These are phyloP conservation scores for Typhlomys cinereus DNA, from an alignment of 2,113 vertebrate species.

Conservation along the genomic window DNA sequence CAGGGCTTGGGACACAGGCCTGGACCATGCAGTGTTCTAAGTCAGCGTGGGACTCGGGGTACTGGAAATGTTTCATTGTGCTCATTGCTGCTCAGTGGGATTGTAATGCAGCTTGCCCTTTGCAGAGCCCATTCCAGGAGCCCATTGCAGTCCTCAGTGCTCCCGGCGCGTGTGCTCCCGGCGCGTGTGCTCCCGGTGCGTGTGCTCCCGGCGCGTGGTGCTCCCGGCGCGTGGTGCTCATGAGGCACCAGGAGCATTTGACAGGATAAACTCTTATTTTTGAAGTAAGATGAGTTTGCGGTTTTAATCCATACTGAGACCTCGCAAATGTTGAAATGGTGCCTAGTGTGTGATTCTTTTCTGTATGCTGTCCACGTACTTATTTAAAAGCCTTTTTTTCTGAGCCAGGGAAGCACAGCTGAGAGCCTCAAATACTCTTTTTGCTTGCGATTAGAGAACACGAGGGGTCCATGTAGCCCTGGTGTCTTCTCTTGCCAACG, in stretches of 20 bases:
- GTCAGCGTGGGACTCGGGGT: too few species aligned
- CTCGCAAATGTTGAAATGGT: neutral
- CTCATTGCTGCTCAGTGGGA: too few species aligned
- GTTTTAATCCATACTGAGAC: neutral
- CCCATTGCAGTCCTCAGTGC: neutral
- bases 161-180: too few species aligned
- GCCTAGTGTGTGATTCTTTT: neutral
- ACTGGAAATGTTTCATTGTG: too few species aligned
- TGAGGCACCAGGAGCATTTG: neutral
- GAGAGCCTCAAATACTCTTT: accelerated
- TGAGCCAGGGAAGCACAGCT: neutral
- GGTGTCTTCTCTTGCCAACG: accelerated
- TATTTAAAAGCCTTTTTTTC: neutral
- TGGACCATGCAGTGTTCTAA: too few species aligned
- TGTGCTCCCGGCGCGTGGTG: too few species aligned
- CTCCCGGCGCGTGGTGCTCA: neutral
- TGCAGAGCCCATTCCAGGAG: neutral
- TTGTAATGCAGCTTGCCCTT: too few species aligned
- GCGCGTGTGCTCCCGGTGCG: too few species aligned
- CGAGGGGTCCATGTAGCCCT: neutral
- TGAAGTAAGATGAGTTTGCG: neutral
- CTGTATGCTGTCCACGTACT: neutral
- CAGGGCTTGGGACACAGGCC: too few species aligned
- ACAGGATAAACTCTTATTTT: neutral
- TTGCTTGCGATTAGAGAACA: neutral